Base-by-base conservation (phyloP, 2,113 vertebrate species). In the Colistium nudipinnis region DNA sequence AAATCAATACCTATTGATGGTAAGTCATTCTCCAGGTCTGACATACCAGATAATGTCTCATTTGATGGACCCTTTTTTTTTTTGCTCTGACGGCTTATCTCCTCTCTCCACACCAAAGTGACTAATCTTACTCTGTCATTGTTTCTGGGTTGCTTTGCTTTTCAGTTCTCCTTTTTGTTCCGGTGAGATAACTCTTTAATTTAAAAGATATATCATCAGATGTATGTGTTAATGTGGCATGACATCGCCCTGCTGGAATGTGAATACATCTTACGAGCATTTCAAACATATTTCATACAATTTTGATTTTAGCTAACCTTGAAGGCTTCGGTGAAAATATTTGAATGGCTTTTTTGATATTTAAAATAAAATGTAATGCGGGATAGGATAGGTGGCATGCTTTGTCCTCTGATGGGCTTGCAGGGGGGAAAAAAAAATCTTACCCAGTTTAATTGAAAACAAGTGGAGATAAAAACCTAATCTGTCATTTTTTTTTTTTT, bases 371-470 rank as follows among this genome's bases (percentile, higher is more conserved):
- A 28, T 33, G 13, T 35, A 10, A 53, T 28, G 2, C 14, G n/a
- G n/a, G n/a, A 36, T n/a, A 13, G 3, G 4, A 36, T 12, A 36
- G 3, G 7, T 39, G 36, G 8, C 7, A 12, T 38, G 3, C 12
- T 9, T 4, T 19, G 4, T 8, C 30, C 8, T 47, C 9, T 31
- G 20, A 59, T 22, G 10, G 19, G 13, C 6, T 71, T 30, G 19
- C 10, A 33, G 27, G 49, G 6, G 13, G 1, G 24, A 22, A 43
- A 27, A 11, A 7, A 49, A 6, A 45, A 47, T 43, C 3, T 54
- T 1, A 24, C 22, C 25, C 3, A 5, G n/a, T 63, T 77, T 80
- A 85, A 88, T 81, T 87, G 53, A 84, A 84, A 90, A 76, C 51
- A 16, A 64, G 48, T 64, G 48, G 41, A 63, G 55, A 28, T 70